Percentiles rank a stretch among this genome's conserved stretches.
phyloP scores from a whole-genome alignment of 2,888 invertebrate species.

The Tenthredo scrophulariae region DNA sequence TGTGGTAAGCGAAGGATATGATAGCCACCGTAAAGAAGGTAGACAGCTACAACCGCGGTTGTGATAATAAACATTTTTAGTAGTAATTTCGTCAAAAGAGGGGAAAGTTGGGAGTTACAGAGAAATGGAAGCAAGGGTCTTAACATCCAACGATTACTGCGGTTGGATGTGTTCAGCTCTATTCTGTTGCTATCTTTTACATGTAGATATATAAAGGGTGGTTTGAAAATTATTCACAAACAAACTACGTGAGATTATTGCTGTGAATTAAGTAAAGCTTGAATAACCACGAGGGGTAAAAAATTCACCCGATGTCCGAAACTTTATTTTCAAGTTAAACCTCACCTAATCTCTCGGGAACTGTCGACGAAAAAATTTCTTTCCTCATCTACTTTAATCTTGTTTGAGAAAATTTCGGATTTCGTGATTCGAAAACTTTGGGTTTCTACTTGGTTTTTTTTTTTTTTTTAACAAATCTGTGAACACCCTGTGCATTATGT shows the following conservation, averaged over 20 bases:
- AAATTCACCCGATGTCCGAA: not conserved
- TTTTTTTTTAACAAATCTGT: not conserved
- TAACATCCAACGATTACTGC: slow-evolving; percentile 20
- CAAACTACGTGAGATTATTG: not conserved
- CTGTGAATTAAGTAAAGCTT: not conserved
- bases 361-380: not conserved
- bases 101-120: not conserved
- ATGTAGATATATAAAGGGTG: not conserved
- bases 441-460: not conserved
- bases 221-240: not conserved
- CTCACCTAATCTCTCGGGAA: not conserved
- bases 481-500: not conserved
- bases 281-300: not conserved
- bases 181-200: not conserved
- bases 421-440: not conserved
- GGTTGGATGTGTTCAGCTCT: not conserved
- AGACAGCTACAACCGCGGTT: slow-evolving; percentile 3
- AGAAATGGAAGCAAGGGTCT: not conserved
- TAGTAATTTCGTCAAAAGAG: slow-evolving; percentile 34
- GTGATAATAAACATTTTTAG: slow-evolving; percentile 46
- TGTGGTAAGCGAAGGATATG: not conserved
- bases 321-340: not conserved
- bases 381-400: not conserved
- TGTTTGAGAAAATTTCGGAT: not conserved
- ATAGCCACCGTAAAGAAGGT: not conserved